A percentile compares a stretch with the other conserved stretches of the same genome.
Evolutionary conservation across 2,797 vertebrate species (phyloP).

Genomic region (Microctenopoma steveboyesi): DNA sequence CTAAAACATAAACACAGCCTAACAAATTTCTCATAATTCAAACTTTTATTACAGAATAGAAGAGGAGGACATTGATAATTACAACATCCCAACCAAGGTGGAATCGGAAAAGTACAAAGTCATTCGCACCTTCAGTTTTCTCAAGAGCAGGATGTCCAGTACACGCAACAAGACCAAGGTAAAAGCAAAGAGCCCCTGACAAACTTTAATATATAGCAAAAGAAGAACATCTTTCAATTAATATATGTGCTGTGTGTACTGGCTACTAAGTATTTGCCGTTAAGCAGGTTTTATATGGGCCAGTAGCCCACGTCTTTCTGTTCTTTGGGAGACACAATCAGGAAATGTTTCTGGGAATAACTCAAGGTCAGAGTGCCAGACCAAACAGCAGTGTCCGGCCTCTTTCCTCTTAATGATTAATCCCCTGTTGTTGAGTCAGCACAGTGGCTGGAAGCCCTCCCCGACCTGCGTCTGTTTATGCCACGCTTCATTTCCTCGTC

Average conservation of each 20-base stretch:
- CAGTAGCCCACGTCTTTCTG: not conserved
- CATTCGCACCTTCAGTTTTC: slow-evolving; percentile 95
- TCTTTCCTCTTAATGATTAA: slow-evolving; percentile 77
- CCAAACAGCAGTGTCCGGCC: slow-evolving; percentile 56
- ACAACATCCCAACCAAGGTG: slow-evolving; percentile 86
- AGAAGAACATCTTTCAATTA: not conserved
- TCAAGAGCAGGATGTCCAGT: slow-evolving; percentile 94
- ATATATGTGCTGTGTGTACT: not conserved
- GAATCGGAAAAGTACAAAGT: slow-evolving; percentile 96
- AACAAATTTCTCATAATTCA: not conserved
- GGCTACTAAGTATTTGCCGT: not conserved
- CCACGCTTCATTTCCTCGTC: slow-evolving; percentile 53
- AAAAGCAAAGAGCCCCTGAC: slow-evolving; percentile 11
- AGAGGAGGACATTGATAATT: slow-evolving; percentile 92
- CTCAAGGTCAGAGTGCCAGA: slow-evolving; percentile 61
- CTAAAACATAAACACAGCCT: not conserved
- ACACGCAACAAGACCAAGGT: slow-evolving; percentile 92
- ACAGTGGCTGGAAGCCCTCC: slow-evolving; percentile 47
- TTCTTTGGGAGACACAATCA: slow-evolving; percentile 46
- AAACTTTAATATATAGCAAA: not conserved
- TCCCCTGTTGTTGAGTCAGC: slow-evolving; percentile 64
- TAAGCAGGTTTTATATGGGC: not conserved
- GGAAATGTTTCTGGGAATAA: slow-evolving; percentile 66
- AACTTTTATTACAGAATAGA: slow-evolving; percentile 82
- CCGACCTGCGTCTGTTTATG: slow-evolving; percentile 55